A percentile compares a stretch with the other conserved stretches of the same genome.
phyloP scores from a whole-genome alignment of 2,888 invertebrate species.

The Thera obeliscata region DNA sequence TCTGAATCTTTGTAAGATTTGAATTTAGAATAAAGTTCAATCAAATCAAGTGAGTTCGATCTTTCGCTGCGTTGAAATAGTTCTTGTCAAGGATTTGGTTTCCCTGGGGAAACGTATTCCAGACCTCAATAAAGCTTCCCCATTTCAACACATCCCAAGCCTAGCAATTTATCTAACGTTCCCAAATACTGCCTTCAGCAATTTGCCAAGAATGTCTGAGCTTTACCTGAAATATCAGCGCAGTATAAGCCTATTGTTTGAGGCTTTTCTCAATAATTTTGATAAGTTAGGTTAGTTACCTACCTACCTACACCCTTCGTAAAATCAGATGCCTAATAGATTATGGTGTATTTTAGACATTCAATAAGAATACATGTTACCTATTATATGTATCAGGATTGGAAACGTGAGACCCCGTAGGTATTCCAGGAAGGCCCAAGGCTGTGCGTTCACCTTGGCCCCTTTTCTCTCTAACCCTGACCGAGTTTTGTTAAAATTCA shows the following conservation, averaged over 20 bases:
- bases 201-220: slow-evolving; percentile 13
- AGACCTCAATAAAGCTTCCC: slow-evolving; percentile 27
- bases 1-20: not conserved
- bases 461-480: not conserved
- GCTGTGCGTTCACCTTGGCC: slow-evolving; percentile 4
- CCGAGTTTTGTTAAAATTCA: not conserved
- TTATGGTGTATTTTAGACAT: too few species aligned
- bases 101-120: slow-evolving; percentile 19
- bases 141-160: slow-evolving; percentile 22
- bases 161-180: slow-evolving; percentile 14
- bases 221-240: not conserved
- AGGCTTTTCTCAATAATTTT: too few species aligned
- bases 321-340: too few species aligned
- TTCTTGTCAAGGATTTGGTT: slow-evolving; percentile 7
- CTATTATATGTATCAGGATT: not conserved
- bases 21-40: not conserved
- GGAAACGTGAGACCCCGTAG: not conserved
- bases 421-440: not conserved
- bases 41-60: not conserved
- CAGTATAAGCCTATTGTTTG: not conserved
- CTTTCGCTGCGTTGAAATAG: not conserved
- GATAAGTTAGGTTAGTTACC: too few species aligned
- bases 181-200: not conserved
- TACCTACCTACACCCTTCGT: too few species aligned
- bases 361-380: too few species aligned